Evolutionary conservation across 2,797 vertebrate species (phyloP).

Genomic region (Molossus alvarezi): DNA sequence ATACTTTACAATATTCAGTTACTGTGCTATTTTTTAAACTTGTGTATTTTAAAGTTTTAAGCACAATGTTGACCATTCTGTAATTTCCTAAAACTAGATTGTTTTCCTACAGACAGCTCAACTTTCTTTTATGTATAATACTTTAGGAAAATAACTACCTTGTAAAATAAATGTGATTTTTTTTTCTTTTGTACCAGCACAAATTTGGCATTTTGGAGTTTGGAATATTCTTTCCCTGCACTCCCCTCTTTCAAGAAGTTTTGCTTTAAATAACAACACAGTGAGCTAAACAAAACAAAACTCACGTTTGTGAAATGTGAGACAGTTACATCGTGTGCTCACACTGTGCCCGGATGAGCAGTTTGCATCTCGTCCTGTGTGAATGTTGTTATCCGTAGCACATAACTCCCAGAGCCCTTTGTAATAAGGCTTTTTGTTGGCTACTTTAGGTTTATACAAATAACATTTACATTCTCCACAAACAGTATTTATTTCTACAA

Average conservation of each 20-base stretch:
- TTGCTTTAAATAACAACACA: background rate
- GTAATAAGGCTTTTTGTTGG: background rate
- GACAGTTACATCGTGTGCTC: background rate
- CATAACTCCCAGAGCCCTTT: background rate
- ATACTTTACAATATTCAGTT: slow-evolving; percentile 86
- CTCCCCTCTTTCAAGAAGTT: slow-evolving; percentile 23
- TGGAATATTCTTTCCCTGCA: background rate
- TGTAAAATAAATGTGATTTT: slow-evolving; percentile 81
- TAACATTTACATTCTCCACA: background rate
- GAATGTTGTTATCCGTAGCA: accelerated
- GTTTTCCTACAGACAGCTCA: slow-evolving; percentile 81
- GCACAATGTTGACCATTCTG: slow-evolving; percentile 87
- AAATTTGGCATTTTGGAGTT: slow-evolving; percentile 28
- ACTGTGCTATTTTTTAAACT: slow-evolving; percentile 86
- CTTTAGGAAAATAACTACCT: slow-evolving; percentile 77
- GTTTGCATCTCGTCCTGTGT: background rate
- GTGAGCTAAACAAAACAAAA: background rate
- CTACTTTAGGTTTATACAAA: background rate
- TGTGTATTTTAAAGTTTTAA: slow-evolving; percentile 89
- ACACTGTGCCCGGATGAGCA: background rate
- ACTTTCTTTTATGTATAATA: slow-evolving; percentile 74
- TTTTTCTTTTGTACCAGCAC: slow-evolving; percentile 88
- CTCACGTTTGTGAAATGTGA: background rate
- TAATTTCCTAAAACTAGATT: slow-evolving; percentile 79
- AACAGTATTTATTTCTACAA: background rate